These are phyloP conservation scores for Eubasilissa regina DNA, from an alignment of 1,140 invertebrate genomes.

Conservation along the genomic window DNA sequence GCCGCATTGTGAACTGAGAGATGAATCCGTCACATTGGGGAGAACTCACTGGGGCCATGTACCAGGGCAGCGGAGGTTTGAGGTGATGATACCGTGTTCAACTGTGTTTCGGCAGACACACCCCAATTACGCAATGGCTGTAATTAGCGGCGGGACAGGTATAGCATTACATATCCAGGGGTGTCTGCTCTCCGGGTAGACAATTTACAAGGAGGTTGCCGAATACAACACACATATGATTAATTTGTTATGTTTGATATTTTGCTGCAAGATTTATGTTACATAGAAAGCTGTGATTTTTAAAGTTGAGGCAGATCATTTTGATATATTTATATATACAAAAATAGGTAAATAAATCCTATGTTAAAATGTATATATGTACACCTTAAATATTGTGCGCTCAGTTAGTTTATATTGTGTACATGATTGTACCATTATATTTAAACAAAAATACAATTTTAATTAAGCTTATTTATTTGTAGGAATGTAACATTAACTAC, in stretches of 20 bases:
- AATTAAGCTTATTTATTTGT: too few relatives aligned
- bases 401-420: too few relatives aligned
- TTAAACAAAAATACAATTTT: too few relatives aligned
- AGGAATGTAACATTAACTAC: too few relatives aligned
- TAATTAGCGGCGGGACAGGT: constrained; percentile 49
- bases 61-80: constrained; percentile 32
- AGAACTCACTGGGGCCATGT: not conserved
- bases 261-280: too few relatives aligned
- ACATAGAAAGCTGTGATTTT: too few relatives aligned
- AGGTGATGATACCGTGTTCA: constrained; percentile 45
- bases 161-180: constrained; percentile 42
- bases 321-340: too few relatives aligned
- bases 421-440: too few relatives aligned
- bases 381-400: too few relatives aligned
- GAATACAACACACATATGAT: not conserved
- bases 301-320: too few relatives aligned
- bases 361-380: too few relatives aligned
- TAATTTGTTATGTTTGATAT: not conserved
- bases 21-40: constrained; percentile 9
- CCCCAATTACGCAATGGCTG: constrained; percentile 51
- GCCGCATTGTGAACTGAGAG: not conserved
- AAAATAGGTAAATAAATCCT: too few relatives aligned
- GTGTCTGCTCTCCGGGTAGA: constrained; percentile 15
- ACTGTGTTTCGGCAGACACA: constrained; percentile 44
- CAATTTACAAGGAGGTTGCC: not conserved